Evolutionary conservation across 2,113 vertebrate species (phyloP), one percentile per base, ranked within the genome.

Genomic region (Nestor notabilis): DNA sequence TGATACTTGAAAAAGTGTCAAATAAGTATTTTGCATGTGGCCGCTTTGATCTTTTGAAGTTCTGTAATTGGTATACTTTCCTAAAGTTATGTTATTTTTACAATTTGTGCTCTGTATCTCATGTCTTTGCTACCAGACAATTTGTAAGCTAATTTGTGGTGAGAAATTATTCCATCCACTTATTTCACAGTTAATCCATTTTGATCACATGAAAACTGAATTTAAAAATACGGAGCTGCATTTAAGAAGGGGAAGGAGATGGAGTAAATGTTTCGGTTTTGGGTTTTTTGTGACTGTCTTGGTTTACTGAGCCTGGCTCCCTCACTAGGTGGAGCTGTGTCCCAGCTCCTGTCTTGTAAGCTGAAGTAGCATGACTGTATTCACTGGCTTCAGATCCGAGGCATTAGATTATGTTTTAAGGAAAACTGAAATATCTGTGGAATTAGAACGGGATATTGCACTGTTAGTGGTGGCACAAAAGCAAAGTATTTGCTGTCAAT

Each of bases 241-340:
- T 31, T 79, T 70, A 76, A 37, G 47, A 44, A 60, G 27, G 11
- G 35, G 11, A 25, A n/a, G 28, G 47, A 76, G 33, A 17, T 46
- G 21, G 70, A 35, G 16, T 75, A 35, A 93, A 39, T 11, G 39
- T 39, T 39, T n/a, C n/a, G n/a, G n/a, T n/a, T 39, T 39, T 39
- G 39, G 11, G 39, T 39, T 39, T 39, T n/a, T n/a, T n/a, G n/a
- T 78, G 17, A 3, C 8, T 50, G 6, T 56, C 2, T 4, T 72
- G n/a, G 21, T 88, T 87, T 83, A 3, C 29, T 46, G 55, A 69
- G 37, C 39, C 46, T 35, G 12, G 5, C 17, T 82, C 7, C 8
- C 47, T 83, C 97, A 65, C 96, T 98, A 97, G 97, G 64, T 97
- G 97, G 96, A 93, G 96, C 97, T 96, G 14, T 97, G 85, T 84